These are phyloP conservation scores for Endotricha flammealis DNA, from an alignment of 2,888 invertebrate species.

Conservation along the genomic window DNA sequence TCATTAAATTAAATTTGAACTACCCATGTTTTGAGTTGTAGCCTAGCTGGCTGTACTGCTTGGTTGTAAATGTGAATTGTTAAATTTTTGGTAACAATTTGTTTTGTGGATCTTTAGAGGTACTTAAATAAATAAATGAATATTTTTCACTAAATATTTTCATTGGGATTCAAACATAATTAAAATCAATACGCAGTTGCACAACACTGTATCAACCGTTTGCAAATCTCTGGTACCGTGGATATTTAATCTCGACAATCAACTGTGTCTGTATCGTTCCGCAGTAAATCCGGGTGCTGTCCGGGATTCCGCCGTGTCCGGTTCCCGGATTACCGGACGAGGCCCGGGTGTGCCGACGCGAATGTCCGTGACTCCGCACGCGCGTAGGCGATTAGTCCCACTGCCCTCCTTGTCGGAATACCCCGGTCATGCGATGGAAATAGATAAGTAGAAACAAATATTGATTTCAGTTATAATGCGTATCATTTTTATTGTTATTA, in stretches of 20 bases:
- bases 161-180: background rate
- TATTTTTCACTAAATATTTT: too few species aligned
- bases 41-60: too few species aligned
- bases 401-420: constrained; percentile 52
- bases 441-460: constrained; percentile 55
- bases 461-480: constrained; percentile 23
- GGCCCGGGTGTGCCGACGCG: constrained; percentile 46
- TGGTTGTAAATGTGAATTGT: too few species aligned
- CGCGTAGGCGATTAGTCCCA: constrained; percentile 59
- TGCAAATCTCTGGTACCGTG: constrained; percentile 44
- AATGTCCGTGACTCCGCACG: constrained; percentile 62
- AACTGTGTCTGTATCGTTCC: constrained; percentile 58
- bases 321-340: constrained; percentile 48
- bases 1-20: too few species aligned
- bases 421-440: constrained; percentile 42
- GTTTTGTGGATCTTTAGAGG: too few species aligned
- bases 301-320: constrained; percentile 25
- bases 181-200: background rate
- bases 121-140: too few species aligned
- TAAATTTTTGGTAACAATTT: too few species aligned
- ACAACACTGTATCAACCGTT: constrained; percentile 22
- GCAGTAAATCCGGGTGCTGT: constrained; percentile 48
- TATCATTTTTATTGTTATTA: constrained; percentile 6
- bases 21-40: too few species aligned
- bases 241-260: constrained; percentile 66